Evolutionary conservation across 2,888 invertebrate genomes (phyloP), one percentile per base, ranked within the genome.

Genomic region (Drosophila siamana): DNA sequence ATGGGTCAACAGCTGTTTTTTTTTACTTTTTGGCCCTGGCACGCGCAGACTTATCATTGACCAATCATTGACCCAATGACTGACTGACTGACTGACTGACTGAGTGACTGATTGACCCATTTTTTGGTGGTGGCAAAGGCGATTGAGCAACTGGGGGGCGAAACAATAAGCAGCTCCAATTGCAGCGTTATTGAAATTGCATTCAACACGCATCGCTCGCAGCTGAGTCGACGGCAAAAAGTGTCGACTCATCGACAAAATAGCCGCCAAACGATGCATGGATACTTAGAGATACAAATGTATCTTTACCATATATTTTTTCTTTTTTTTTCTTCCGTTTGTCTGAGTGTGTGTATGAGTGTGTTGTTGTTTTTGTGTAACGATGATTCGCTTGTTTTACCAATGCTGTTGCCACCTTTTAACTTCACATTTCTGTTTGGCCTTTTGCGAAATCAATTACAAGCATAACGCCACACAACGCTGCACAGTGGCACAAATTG

Each of bases 391-490:
- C 59, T 43, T 61, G 55, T 62, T 64, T 65, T 43, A 40, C 54
- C 44, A 60, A 50, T 66, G 64, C 41, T 64, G 55, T 68, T 70
- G 28, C 52, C 57, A 62, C 40, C 51, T 48, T 47, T 52, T 41
- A n/a, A 11, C 30, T 30, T 38, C 8, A n/a, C 16, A 9, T 19
- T 36, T 44, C 7, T 13, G 11, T 38, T 36, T 38, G 51, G 8
- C 38, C 24, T 63, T 80, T 72, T 63, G 80, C 77, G 77, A 86
- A 86, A 79, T 82, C 80, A 69, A 82, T 85, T 78, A 68, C 60
- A 38, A 47, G 36, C 46, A 52, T 47, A 26, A 56, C 15, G 26
- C 28, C 9, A 9, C 11, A 44, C 22, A 44, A 13, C 26, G 11
- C 16, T 9, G 56, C 43, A 62, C 60, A 55, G 40, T 80, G 78